These are phyloP conservation scores for Glyptemys insculpta DNA, from an alignment of 2,797 vertebrate species.

Conservation along the genomic window DNA sequence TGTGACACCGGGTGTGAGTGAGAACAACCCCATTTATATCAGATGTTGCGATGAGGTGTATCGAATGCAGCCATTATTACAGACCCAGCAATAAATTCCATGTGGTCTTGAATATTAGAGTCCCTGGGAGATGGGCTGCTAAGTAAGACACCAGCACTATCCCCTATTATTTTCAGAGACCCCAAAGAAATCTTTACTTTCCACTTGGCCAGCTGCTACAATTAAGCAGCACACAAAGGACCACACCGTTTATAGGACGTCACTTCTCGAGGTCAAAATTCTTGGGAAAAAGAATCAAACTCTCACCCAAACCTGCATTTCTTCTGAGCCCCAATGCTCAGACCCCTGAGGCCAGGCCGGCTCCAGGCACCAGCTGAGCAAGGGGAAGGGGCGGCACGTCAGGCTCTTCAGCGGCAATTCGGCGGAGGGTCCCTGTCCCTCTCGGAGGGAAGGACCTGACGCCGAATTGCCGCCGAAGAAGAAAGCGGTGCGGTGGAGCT, in stretches of 20 bases:
- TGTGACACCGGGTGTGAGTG: background rate
- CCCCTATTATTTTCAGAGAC: background rate
- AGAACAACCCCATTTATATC: background rate
- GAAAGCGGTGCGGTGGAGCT: too few species aligned
- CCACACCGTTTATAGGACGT: background rate
- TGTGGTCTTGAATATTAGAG: background rate
- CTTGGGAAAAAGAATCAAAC: background rate
- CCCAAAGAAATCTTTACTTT: background rate
- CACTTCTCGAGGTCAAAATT: background rate
- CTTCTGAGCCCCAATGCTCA: background rate
- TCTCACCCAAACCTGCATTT: background rate
- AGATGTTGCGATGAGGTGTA: background rate
- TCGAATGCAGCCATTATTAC: background rate
- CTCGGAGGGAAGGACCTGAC: too few species aligned
- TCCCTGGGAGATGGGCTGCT: background rate
- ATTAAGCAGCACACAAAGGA: background rate
- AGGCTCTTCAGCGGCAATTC: too few species aligned
- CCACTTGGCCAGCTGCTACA: background rate
- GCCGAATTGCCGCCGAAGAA: too few species aligned
- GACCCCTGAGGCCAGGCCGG: background rate
- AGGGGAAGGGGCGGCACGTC: too few species aligned
- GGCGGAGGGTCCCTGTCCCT: too few species aligned
- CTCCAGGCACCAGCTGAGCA: too few species aligned
- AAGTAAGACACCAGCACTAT: rapidly evolving
- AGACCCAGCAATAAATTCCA: background rate